Evolutionary conservation across 2,888 invertebrate species (phyloP), one percentile per base, ranked within the genome.

Genomic region (Microplitis manilae): DNA sequence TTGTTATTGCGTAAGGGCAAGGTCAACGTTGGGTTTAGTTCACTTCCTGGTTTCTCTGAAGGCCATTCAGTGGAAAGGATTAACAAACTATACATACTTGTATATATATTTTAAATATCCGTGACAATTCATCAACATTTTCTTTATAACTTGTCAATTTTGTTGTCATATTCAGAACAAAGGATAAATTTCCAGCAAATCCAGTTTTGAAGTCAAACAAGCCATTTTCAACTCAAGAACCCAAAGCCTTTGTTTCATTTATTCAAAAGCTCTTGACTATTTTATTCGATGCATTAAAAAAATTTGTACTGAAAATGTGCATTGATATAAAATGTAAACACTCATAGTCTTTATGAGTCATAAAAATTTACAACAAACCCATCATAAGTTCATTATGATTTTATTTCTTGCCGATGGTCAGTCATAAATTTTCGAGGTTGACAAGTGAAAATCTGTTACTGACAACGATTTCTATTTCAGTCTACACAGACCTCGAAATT

Each of bases 381-480:
- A 80, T 81, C 79, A 81, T 81, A 71, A 77, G 79, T 79, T 74
- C 73, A 81, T 81, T 75, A 81, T 81, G 79, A 81, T 81, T 81
- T 81, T 81, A 80, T 78, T 79, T 80, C 80, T 76, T 78, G 80
- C 77, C 79, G 39, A 75, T 70, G 74, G 69, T 77, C 67, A 68
- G 40, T 61, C 71, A 68, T 78, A 74, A 73, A 77, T 80, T 73
- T 76, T 64, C 67, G 65, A 13, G 59, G 59, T 68, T 68, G 79
- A 79, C 77, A 73, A 68, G 73, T 67, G 62, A 77, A 72, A 73
- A 76, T 61, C 69, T 62, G 70, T 62, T 68, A 39, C 75, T 65
- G 30, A 20, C 13, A 38, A 65, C 20, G 30, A 13, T 50, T 50
- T 50, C 50, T 50, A 8, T 30, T 30, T 30, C 0, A 30, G 30